Base-by-base conservation (phyloP, 2,113 vertebrate genomes). In the Dendrocopos noguchii region DNA sequence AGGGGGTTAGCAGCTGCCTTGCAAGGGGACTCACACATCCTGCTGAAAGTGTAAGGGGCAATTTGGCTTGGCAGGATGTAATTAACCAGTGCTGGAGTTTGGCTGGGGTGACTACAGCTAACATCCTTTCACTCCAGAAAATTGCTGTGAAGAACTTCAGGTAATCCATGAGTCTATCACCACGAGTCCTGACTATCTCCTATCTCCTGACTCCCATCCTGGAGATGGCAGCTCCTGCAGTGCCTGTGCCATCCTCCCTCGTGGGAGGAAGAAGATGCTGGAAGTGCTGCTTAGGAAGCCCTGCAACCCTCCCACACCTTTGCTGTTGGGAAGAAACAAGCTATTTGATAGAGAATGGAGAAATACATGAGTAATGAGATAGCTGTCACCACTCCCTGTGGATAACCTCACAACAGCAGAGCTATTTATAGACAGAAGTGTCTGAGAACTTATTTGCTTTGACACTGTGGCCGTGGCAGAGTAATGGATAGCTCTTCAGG, bases 391-490 rank as follows among this genome's bases (percentile, higher is more conserved):
- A 80, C 47, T 92, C 79, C 84, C 84, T 56, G 73, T 15, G 39
- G 84, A 74, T 78, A 92, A 50, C 65, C 65, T 59, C 91, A 52
- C 0, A 0, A 53, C 79, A 90, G 63, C 44, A 78, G 61, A 90
- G 90, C 94, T 91, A 96, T 95, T 96, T 96, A 94, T 89, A 92
- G 89, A 50, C 65, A 57, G 79, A 94, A 92, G 53, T 71, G 79
- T 75, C 89, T 84, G 66, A 93, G 84, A 86, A 83, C 71, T 90
- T 88, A 68, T 88, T 85, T 96, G 71, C 61, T 80, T 81, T 65
- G 82, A 90, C 55, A 16, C 34, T 25, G 52, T 53, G 72, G 76
- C 42, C 3, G 1, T 52, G 84, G 82, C 82, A 94, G 70, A 71
- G 84, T 91, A 88, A 91, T 66, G 83, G 91, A 87, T 84, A 90